A percentile compares a stretch with the other conserved stretches of the same genome.
These are phyloP conservation scores for Peucedramus taeniatus DNA, from an alignment of 2,113 vertebrate species.

Conservation along the genomic window DNA sequence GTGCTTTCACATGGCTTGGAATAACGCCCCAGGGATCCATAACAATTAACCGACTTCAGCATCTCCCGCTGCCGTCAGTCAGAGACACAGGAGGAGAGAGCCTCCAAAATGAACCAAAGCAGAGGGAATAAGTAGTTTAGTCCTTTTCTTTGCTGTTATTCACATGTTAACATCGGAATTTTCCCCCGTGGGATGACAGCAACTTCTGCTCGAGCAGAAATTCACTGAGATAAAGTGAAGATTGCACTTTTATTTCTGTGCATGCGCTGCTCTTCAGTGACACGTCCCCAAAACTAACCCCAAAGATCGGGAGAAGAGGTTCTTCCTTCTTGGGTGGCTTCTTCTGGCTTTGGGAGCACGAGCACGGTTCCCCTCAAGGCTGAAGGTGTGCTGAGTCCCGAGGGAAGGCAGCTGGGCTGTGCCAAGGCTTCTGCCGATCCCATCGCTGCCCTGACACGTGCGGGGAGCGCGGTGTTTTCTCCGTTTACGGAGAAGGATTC, in stretches of 20 bases:
- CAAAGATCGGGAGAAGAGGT: not conserved
- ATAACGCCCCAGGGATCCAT: not conserved
- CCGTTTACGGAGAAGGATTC: not conserved
- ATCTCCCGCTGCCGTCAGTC: not conserved
- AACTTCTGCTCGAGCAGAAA: not conserved
- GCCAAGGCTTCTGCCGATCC: not conserved
- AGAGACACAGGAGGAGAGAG: not conserved
- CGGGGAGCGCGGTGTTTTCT: rapidly evolving
- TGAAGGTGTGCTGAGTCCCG: not conserved
- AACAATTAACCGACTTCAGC: not conserved
- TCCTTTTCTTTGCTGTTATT: not conserved
- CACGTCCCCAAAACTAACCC: not conserved
- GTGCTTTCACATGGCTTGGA: not conserved
- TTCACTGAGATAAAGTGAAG: not conserved
- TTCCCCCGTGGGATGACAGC: not conserved
- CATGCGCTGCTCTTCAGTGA: rapidly evolving
- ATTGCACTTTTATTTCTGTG: not conserved
- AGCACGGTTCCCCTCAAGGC: not conserved
- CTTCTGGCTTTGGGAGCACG: not conserved
- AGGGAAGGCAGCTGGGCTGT: not conserved
- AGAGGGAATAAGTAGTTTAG: not conserved
- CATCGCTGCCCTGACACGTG: not conserved
- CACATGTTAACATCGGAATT: not conserved
- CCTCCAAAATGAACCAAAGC: not conserved
- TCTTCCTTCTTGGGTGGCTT: not conserved